Conservation (phyloP, 2,113 vertebrate species). For the Rhinolophus ferrumequinum region DNA sequence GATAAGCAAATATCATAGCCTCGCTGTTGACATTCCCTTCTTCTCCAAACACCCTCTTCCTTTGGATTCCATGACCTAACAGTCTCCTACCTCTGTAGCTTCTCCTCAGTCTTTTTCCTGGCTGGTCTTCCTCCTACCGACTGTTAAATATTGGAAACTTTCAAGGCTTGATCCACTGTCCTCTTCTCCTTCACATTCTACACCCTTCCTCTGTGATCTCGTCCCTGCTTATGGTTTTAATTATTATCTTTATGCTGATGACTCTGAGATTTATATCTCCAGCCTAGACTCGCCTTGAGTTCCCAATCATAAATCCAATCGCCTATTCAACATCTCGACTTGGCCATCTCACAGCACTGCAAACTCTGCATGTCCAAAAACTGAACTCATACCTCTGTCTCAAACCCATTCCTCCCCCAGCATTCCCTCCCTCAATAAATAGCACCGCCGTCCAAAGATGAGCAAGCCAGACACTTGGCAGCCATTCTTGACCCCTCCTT, state of each 20-base stretch:
- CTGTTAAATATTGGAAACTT: constrained; percentile 29
- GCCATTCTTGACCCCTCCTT: background rate
- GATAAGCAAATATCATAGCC: background rate
- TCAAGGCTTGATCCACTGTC: constrained; percentile 45
- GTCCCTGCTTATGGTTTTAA: constrained; percentile 69
- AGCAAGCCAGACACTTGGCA: constrained; percentile 54
- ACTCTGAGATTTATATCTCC: constrained; percentile 72
- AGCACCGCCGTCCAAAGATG: background rate
- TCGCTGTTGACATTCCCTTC: background rate
- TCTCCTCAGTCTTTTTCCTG: constrained; percentile 20
- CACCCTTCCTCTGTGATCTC: constrained; percentile 53
- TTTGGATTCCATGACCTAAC: background rate
- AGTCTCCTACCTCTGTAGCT: background rate
- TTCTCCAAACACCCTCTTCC: constrained; percentile 8
- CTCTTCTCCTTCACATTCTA: constrained; percentile 45
- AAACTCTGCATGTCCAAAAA: constrained; percentile 55
- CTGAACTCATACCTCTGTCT: constrained; percentile 67
- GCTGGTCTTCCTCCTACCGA: background rate
- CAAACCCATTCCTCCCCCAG: constrained; percentile 49
- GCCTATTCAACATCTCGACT: constrained; percentile 63
- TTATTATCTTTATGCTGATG: constrained; percentile 75
- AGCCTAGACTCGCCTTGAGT: constrained; percentile 55
- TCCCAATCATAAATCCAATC: constrained; percentile 70
- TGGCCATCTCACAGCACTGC: constrained; percentile 69
- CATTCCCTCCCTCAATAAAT: constrained; percentile 33